Base-by-base conservation (phyloP, 2,888 invertebrate species). In the Sclerodermus sp. region DNA sequence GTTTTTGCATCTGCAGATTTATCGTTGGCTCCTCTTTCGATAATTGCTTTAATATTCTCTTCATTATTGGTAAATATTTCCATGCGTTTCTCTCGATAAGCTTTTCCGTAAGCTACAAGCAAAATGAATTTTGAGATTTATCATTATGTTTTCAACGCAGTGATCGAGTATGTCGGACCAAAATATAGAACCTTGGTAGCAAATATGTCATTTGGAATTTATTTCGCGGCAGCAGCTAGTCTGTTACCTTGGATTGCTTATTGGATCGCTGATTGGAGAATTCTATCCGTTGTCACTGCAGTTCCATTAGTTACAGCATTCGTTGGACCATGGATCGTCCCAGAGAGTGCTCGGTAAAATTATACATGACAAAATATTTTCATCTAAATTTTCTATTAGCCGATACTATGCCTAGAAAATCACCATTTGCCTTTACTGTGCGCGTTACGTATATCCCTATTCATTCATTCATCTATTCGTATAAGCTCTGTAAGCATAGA, bases 11-110 rank as follows among this genome's bases (percentile, higher is more conserved):
- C 0, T 89, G 91, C 73, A 81, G 93, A 47, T 88, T 93, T 79
- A 81, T 93, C 40, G 90, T 93, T 2, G 93, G 93, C 4, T 82
- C 93, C 68, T 91, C 91, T 0, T 93, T 92, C 68, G 93, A 93
- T 76, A 93, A 92, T 78, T 91, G 91, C 70, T 93, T 92, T 76
- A 93, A 91, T 37, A 92, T 93, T 87, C 91, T 93, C 87, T 93
- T 93, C 68, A 93, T 93, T 66, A 82, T 93, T 61, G 91, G 93
- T 93, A 78, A 86, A 86, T 43, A 47, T 32, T 1, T 1, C n/a
- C n/a, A n/a, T 23, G 23, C 23, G 3, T 23, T 23, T 5, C 23
- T 23, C 4, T 23, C 8, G 23, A n/a, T n/a, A n/a, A n/a, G n/a
- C n/a, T n/a, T n/a, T n/a, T n/a, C n/a, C n/a, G n/a, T n/a, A n/a